Base-by-base conservation (phyloP, 2,113 vertebrate species). In the Lipotes vexillifer region DNA sequence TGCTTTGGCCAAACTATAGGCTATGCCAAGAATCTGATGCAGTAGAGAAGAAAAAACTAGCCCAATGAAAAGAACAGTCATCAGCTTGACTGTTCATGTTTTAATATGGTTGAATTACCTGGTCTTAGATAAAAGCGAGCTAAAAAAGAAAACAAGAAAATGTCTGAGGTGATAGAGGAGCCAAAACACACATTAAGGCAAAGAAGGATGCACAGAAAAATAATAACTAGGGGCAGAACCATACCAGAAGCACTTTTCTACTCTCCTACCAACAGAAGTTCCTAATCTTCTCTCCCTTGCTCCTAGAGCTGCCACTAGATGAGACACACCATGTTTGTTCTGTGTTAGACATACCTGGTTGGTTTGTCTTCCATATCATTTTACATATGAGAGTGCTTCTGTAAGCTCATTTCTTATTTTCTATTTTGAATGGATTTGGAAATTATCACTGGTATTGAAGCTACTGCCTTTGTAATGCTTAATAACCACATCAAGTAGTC, bases 1-100 rank as follows among this genome's bases (percentile, higher is more conserved):
- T 94, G 68, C 44, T 90, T 93, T 95, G 91, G 66, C 27, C 77
- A 96, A 96, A 91, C 85, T 36, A 93, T 75, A 94, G 55, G 23
- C 17, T 85, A 38, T 96, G 90, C 93, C 90, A 94, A 97, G 72
- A 97, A 96, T 93, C 57, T 96, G 97, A 97, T 84, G 85, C 90
- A 97, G 85, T 92, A 94, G 69, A 81, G 57, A 94, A 94, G 77
- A 66, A 57, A 57, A 96, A 66, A 49, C 75, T 83, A 68, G 61
- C 55, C 27, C 71, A 90, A 15, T 93, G 68, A 92, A 92, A 88
- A 65, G 11, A 90, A 77, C 27, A 93, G 15, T 89, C 49, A 87
- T 93, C 49, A 87, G 33, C 27, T 81, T 80, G 52, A 52, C 52
- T 18, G 21, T 75, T 95, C 59, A 65, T 89, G 65, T 97, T 94